These are phyloP conservation scores for Drosophila kepulauana DNA, from an alignment of 1,140 invertebrate species.

Conservation along the genomic window DNA sequence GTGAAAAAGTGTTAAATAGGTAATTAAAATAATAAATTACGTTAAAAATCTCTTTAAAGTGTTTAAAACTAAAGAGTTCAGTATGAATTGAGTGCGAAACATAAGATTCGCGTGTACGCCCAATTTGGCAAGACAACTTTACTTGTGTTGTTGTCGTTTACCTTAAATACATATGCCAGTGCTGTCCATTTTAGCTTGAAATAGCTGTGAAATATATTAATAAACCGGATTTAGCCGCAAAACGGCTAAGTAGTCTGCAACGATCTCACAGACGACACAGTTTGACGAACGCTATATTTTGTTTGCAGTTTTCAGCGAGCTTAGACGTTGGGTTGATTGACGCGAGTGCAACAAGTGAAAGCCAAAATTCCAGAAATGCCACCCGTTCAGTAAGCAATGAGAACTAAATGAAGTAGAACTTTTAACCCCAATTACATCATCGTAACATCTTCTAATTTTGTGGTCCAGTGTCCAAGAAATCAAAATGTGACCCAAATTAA, in stretches of 20 bases:
- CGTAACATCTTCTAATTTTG: slow-evolving; percentile 23
- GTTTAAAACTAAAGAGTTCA: background rate
- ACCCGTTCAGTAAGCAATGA: slow-evolving; percentile 71
- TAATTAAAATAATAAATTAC: slow-evolving; percentile 17
- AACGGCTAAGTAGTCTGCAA: slow-evolving; percentile 26
- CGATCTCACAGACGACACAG: slow-evolving; percentile 39
- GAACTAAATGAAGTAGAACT: slow-evolving; percentile 49
- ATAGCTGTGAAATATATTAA: slow-evolving; percentile 3
- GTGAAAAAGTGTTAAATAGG: slow-evolving; percentile 42
- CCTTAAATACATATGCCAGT: slow-evolving; percentile 32
- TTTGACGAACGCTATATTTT: slow-evolving; percentile 51
- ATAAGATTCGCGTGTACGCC: slow-evolving; percentile 37
- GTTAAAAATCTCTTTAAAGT: background rate
- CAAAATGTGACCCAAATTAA: slow-evolving; percentile 31
- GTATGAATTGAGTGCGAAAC: background rate
- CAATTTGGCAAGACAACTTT: slow-evolving; percentile 56
- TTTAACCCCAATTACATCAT: slow-evolving; percentile 61
- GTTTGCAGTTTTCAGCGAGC: slow-evolving; percentile 70
- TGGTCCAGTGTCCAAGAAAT: slow-evolving; percentile 10
- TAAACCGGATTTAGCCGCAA: slow-evolving; percentile 57
- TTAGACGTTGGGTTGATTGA: slow-evolving; percentile 47
- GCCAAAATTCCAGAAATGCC: slow-evolving; percentile 65
- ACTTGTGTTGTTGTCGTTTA: slow-evolving; percentile 37
- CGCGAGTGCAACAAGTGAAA: slow-evolving; percentile 73
- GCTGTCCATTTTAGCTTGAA: slow-evolving; percentile 37